Evolutionary conservation across 2,113 vertebrate genomes (phyloP).

Genomic region (Cacatua alba): DNA sequence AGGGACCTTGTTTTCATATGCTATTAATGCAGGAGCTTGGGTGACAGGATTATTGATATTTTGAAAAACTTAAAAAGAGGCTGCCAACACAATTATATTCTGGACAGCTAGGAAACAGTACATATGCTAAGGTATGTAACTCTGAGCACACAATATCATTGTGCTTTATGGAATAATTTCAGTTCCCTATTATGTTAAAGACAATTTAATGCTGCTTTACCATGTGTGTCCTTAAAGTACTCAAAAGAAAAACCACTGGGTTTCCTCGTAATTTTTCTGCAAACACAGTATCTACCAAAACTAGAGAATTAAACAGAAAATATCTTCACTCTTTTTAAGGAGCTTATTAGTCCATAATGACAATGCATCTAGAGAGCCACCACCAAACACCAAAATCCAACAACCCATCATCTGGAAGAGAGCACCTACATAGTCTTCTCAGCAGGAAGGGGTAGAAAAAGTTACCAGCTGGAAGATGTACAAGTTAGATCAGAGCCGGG

Average conservation of each 20-base stretch:
- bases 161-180: background rate
- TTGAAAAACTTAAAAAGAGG: background rate
- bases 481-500: background rate
- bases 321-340: background rate
- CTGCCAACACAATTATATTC: background rate
- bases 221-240: background rate
- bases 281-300: background rate
- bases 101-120: background rate
- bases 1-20: background rate
- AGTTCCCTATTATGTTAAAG: background rate
- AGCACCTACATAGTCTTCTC: background rate
- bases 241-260: background rate
- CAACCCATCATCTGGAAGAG: background rate
- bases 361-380: background rate
- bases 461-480: background rate
- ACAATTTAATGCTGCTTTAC: background rate
- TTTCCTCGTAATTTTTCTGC: background rate
- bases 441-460: background rate
- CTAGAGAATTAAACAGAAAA: background rate
- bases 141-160: rapidly evolving
- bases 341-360: background rate
- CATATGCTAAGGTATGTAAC: background rate
- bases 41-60: background rate
- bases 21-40: background rate
- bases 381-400: background rate